Percentiles rank a stretch among this genome's conserved stretches.
phyloP scores from a whole-genome alignment of 2,888 invertebrate species.

The Watsonalla cultraria region DNA sequence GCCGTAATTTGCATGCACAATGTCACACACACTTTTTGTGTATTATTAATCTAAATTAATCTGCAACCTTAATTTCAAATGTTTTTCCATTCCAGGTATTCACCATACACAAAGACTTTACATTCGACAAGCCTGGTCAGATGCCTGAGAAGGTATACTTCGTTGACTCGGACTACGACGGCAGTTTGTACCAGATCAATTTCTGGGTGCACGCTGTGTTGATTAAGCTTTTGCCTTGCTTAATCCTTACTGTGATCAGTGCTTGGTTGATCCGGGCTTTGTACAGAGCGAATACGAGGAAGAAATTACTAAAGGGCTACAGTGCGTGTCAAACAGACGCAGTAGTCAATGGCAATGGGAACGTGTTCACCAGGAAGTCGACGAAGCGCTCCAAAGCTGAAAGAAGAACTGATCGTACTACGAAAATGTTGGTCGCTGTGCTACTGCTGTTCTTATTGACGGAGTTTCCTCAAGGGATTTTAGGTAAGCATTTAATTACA shows the following conservation, averaged over 20 bases:
- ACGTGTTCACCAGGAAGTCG: slow-evolving; percentile 58
- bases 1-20: too few species aligned
- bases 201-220: slow-evolving; percentile 90
- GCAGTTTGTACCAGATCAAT: slow-evolving; percentile 82
- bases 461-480: slow-evolving; percentile 90
- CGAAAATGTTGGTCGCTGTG: slow-evolving; percentile 92
- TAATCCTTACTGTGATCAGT: slow-evolving; percentile 86
- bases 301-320: slow-evolving; percentile 78
- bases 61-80: not conserved
- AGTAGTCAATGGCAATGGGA: slow-evolving; percentile 55
- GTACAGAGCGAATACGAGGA: slow-evolving; percentile 83
- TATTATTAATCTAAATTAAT: not conserved
- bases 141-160: slow-evolving; percentile 61
- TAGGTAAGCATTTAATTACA: slow-evolving; percentile 66
- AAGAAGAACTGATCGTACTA: slow-evolving; percentile 85
- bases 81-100: slow-evolving; percentile 54
- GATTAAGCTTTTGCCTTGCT: slow-evolving; percentile 88
- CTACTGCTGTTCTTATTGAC: slow-evolving; percentile 91
- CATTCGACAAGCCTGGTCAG: slow-evolving; percentile 50
- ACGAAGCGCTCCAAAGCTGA: slow-evolving; percentile 67
- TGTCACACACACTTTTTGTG: too few species aligned
- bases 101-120: slow-evolving; percentile 53
- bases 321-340: slow-evolving; percentile 60
- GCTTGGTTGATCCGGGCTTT: slow-evolving; percentile 85
- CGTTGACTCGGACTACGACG: slow-evolving; percentile 77